Evolutionary conservation across 2,113 vertebrate species (phyloP).

Genomic region (Channa maculata): DNA sequence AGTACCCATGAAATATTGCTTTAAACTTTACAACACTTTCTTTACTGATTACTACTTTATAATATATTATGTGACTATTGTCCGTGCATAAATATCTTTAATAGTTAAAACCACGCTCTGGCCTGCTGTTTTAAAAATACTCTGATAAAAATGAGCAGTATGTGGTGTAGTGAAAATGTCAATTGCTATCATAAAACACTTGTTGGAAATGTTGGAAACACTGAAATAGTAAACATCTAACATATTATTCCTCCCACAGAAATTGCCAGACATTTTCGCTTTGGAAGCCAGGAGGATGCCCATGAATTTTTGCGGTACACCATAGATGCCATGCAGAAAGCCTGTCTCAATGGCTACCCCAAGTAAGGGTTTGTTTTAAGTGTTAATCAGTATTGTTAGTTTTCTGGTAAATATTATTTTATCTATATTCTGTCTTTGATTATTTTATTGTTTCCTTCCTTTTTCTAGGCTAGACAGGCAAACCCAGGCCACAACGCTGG

Average conservation of each 20-base stretch:
- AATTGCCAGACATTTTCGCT: slow-evolving; percentile 93
- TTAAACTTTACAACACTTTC: background rate
- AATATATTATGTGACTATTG: background rate
- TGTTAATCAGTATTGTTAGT: background rate
- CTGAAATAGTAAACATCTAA: slow-evolving; percentile 3
- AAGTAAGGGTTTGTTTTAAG: slow-evolving; percentile 82
- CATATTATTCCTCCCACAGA: slow-evolving; percentile 77
- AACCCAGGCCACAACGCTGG: slow-evolving; percentile 93
- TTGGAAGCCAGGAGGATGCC: slow-evolving; percentile 95
- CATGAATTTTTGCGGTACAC: slow-evolving; percentile 96
- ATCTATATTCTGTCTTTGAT: too few relatives aligned
- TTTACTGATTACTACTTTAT: background rate
- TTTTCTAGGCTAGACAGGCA: slow-evolving; percentile 91
- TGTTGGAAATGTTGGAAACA: background rate
- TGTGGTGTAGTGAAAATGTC: background rate
- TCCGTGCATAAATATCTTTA: background rate
- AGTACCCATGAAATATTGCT: slow-evolving; percentile 5
- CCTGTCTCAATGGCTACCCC: slow-evolving; percentile 91
- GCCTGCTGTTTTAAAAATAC: background rate
- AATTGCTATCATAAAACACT: background rate
- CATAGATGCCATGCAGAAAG: slow-evolving; percentile 97
- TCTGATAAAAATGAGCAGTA: background rate
- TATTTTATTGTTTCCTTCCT: background rate
- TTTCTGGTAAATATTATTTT: too few relatives aligned
- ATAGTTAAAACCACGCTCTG: background rate